phyloP scores from a whole-genome alignment of 2,797 vertebrate genomes.

The Diglossa cyanea region DNA sequence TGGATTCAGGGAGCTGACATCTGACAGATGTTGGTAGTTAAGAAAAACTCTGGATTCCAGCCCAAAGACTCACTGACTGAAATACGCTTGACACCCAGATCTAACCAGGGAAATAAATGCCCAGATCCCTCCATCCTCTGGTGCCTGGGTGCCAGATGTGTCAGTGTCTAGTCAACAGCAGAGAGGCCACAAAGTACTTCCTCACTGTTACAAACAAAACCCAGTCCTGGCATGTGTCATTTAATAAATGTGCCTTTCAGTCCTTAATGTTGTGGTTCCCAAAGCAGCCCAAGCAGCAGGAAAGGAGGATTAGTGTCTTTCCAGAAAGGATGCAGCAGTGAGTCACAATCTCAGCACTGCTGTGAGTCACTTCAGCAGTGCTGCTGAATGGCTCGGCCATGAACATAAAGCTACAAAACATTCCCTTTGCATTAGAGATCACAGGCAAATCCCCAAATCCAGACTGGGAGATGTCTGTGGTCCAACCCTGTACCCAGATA shows the following conservation, averaged over 20 bases:
- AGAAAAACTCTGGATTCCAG: background rate
- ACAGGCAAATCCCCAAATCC: background rate
- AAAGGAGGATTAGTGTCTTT: constrained; percentile 58
- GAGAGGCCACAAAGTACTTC: constrained; percentile 17
- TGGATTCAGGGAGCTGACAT: background rate
- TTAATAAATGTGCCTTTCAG: constrained; percentile 47
- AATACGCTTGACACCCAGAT: constrained; percentile 24
- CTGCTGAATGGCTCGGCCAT: background rate
- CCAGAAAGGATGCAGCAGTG: constrained; percentile 54
- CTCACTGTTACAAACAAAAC: background rate
- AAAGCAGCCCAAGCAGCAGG: constrained; percentile 45
- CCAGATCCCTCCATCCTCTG: background rate
- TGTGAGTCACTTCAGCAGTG: constrained; percentile 40
- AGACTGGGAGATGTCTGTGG: background rate
- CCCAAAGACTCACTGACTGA: constrained; percentile 13
- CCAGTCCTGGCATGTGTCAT: background rate
- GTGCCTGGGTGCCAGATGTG: constrained; percentile 57
- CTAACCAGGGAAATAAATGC: constrained; percentile 5
- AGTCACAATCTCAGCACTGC: constrained; percentile 34
- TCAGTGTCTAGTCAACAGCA: constrained; percentile 19
- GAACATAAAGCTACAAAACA: constrained; percentile 10
- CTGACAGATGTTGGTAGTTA: constrained; percentile 27
- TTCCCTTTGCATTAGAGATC: constrained; percentile 15
- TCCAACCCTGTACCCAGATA: background rate
- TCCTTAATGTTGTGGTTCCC: constrained; percentile 9